Conservation (phyloP, 2,113 vertebrate species). For the Corynorhinus townsendii region DNA sequence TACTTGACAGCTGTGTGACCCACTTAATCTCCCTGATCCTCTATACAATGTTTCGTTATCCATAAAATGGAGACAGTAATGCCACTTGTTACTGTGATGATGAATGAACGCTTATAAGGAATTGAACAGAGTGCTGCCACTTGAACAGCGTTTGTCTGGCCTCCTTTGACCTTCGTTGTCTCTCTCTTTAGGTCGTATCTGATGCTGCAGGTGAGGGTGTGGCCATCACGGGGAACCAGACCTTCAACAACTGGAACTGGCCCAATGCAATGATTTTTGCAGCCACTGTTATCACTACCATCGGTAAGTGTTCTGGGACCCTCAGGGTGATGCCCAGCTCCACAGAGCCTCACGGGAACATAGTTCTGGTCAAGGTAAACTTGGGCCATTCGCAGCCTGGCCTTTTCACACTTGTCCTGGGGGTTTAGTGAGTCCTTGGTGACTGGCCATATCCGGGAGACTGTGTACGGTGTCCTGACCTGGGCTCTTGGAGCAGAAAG, state of each 20-base stretch:
- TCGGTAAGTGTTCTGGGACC: constrained; percentile 81
- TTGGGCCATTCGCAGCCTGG: neutral
- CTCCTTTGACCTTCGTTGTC: neutral
- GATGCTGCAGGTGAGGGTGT: constrained; percentile 93
- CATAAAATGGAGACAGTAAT: neutral
- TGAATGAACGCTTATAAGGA: neutral
- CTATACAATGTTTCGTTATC: neutral
- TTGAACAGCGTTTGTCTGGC: neutral
- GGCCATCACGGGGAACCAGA: constrained; percentile 93
- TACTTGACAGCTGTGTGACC: neutral
- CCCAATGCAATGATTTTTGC: constrained; percentile 98
- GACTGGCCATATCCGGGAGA: neutral
- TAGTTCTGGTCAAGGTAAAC: neutral
- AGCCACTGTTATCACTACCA: constrained; percentile 98
- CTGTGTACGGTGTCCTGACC: neutral
- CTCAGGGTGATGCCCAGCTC: neutral
- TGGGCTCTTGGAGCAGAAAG: neutral
- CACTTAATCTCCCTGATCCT: neutral
- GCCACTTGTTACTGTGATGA: neutral
- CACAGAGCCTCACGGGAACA: neutral
- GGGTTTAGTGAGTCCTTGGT: neutral
- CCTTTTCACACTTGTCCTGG: neutral
- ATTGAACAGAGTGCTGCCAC: neutral
- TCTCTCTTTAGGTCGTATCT: constrained; percentile 86
- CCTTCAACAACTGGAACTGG: constrained; percentile 99